A percentile compares a stretch with the other conserved stretches of the same genome.
Evolutionary conservation across 64 coral and sea anemone genomes (phyloP).

Genomic region (Montipora cactus): DNA sequence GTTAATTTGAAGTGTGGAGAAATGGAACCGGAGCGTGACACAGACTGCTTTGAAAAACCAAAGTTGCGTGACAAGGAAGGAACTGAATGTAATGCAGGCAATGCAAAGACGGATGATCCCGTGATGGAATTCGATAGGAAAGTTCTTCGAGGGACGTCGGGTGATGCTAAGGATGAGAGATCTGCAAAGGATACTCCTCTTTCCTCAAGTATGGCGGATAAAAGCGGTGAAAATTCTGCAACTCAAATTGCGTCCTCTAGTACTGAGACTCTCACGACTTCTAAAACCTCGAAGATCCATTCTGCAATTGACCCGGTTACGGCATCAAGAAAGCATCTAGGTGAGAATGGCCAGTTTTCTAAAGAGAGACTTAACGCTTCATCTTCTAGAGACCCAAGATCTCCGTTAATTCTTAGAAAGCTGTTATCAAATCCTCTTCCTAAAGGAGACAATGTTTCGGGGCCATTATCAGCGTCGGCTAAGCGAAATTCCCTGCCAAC

Average conservation of each 20-base stretch:
- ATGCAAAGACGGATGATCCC: too few species aligned
- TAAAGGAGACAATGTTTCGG: not conserved
- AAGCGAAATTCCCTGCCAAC: slow-evolving; percentile 28
- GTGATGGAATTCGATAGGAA: slow-evolving; percentile 23
- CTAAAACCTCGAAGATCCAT: not conserved
- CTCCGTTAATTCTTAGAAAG: not conserved
- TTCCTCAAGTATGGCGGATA: not conserved
- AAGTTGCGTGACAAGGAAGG: not conserved
- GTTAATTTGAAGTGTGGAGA: slow-evolving; percentile 52
- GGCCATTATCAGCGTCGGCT: not conserved
- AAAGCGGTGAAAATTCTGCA: not conserved
- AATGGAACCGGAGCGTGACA: slow-evolving; percentile 74
- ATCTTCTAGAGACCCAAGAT: not conserved
- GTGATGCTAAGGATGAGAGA: not conserved
- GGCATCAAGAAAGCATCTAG: slow-evolving; percentile 2
- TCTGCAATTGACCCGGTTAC: not conserved
- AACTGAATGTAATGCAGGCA: too few species aligned
- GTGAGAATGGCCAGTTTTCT: not conserved
- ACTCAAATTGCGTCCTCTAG: not conserved
- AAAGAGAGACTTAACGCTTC: not conserved
- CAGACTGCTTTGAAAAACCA: not conserved
- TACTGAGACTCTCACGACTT: not conserved
- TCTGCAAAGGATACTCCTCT: not conserved
- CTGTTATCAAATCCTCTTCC: not conserved
- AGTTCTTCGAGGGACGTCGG: not conserved